Percentiles rank a stretch among this genome's conserved stretches.
Conservation (phyloP, 1,140 invertebrate genomes). For the Nylanderia fulva region DNA sequence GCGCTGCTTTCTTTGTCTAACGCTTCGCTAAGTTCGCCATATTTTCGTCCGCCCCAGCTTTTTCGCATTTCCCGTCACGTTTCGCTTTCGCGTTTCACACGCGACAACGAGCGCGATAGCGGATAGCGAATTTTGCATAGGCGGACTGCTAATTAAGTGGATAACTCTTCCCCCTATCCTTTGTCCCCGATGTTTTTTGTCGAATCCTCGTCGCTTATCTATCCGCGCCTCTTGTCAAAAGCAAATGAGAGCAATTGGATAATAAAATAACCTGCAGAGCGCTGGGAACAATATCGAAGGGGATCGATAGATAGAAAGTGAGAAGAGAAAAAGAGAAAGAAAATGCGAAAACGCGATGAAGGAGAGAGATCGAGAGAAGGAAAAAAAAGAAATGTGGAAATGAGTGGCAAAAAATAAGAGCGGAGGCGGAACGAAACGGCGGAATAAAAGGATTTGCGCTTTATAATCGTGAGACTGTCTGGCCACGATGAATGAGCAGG, state of each 20-base stretch:
- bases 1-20: neutral
- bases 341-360: constrained; percentile 48
- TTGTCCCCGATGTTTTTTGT: neutral
- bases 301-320: constrained; percentile 2
- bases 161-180: constrained; percentile 55
- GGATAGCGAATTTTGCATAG: constrained; percentile 43
- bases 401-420: constrained; percentile 71
- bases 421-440: constrained; percentile 72
- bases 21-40: neutral
- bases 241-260: constrained; percentile 73
- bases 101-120: neutral
- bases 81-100: neutral
- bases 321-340: neutral
- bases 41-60: neutral
- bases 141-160: constrained; percentile 69
- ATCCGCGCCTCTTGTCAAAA: constrained; percentile 57
- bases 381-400: constrained; percentile 32
- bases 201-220: constrained; percentile 2
- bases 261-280: constrained; percentile 67
- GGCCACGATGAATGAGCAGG: constrained; percentile 75
- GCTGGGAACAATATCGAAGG: constrained; percentile 67
- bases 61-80: neutral
- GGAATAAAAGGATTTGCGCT: constrained; percentile 78
- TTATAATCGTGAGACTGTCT: constrained; percentile 80
- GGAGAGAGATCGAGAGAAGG: constrained; percentile 7